Percentiles rank a stretch among this genome's conserved stretches.
phyloP scores from a whole-genome alignment of 2,888 invertebrate species.

The Eristalis tenax region DNA sequence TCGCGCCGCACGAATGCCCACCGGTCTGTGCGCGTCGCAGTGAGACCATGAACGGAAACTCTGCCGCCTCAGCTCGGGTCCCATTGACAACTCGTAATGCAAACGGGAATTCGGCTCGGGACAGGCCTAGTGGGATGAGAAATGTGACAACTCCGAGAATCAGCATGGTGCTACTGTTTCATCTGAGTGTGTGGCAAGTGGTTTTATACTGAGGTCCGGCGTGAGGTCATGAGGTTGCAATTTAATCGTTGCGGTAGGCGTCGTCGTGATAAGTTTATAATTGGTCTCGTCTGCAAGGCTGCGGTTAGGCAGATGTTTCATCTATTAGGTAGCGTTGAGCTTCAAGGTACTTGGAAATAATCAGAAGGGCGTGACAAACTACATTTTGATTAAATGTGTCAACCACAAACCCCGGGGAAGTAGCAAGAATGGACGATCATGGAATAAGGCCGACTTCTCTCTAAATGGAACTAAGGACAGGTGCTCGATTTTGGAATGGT shows the following conservation, averaged over 20 bases:
- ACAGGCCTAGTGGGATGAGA: not conserved
- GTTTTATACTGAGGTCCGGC: slow-evolving; percentile 30
- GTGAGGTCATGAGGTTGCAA: not conserved
- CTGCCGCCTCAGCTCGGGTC: slow-evolving; percentile 74
- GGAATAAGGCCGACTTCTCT: no score
- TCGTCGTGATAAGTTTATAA: not conserved
- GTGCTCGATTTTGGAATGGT: no score
- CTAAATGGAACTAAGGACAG: no score
- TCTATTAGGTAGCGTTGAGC: not conserved
- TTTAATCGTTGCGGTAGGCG: not conserved
- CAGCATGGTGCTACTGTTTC: slow-evolving; percentile 42
- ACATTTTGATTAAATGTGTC: not conserved
- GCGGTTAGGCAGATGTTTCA: not conserved
- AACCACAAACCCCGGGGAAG: not conserved
- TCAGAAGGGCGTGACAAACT: not conserved
- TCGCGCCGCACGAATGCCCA: slow-evolving; percentile 77
- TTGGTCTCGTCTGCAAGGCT: not conserved
- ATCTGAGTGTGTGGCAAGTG: not conserved
- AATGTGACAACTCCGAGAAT: not conserved
- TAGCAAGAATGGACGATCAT: no score
- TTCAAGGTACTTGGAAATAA: not conserved
- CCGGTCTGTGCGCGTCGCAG: slow-evolving; percentile 75
- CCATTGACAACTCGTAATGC: slow-evolving; percentile 77
- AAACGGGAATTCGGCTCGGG: not conserved
- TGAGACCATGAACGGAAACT: slow-evolving; percentile 78